Evolutionary conservation across 2,888 invertebrate genomes (phyloP), one percentile per base, ranked within the genome.

Genomic region (Ischnus inquisitorius): DNA sequence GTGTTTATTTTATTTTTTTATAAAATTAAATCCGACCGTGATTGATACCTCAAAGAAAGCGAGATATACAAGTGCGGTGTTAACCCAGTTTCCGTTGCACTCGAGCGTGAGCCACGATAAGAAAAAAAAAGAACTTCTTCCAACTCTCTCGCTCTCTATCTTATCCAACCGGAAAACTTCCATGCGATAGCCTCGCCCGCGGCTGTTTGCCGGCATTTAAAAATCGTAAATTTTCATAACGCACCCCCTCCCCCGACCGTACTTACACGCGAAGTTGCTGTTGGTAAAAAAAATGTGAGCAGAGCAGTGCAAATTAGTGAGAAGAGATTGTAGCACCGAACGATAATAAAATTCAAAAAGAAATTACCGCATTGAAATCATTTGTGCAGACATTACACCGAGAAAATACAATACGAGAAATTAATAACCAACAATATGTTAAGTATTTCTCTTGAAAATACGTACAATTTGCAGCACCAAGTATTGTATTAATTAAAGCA

Each of bases 141-240:
- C 28, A 25, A 25, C 57, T 57, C 25, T 57, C 57, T 25, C 57
- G 1, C 22, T 25, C 57, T 57, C 57, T 14, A 19, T 57, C 54
- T 57, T 14, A 28, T 57, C 57, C 57, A 22, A 28, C 57, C 25
- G 43, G 67, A 22, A 67, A 67, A 46, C 67, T 41, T 67, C 16
- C 14, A 19, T 16, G 39, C 67, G 46, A 67, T 46, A 43, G 41
- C 34, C 43, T 65, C 25, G 25, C 12, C 14, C 67, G 48, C 84
- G 57, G 57, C 25, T 5, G 78, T 85, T 74, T 79, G 83, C 80
- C 77, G 72, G 86, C 88, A 88, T 90, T 89, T 90, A 88, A 88
- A 90, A 90, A 88, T 88, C 88, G 89, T 90, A 90, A 90, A 90
- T 90, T 90, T 90, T 89, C 88, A 88, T 88, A 88, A 89, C 85